Percentiles rank a stretch among this genome's conserved stretches.
phyloP scores from a whole-genome alignment of 2,888 invertebrate species.

The Molanna angustata region DNA sequence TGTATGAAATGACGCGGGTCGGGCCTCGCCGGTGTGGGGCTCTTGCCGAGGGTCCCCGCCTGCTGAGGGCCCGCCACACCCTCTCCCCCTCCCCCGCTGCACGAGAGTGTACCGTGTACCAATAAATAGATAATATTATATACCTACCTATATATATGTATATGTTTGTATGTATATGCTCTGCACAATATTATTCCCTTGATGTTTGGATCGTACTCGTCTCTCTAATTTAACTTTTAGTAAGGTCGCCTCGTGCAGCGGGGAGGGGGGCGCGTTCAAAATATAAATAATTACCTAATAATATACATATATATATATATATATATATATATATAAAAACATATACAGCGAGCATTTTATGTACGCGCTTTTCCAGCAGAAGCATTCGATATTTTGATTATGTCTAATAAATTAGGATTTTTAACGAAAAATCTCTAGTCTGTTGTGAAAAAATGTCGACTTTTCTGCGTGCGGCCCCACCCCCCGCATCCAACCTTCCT shows the following conservation, averaged over 20 bases:
- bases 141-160: no score
- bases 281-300: no score
- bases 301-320: no score
- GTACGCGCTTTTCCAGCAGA: constrained; percentile 60
- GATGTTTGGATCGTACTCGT: constrained; percentile 21
- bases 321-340: no score
- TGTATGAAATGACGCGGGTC: constrained; percentile 59
- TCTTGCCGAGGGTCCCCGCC: constrained; percentile 1
- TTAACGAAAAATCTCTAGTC: constrained; percentile 68
- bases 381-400: constrained; percentile 62
- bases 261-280: constrained; percentile 10
- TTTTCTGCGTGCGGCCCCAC: constrained; percentile 20
- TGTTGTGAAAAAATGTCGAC: constrained; percentile 53
- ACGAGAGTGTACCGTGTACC: constrained; percentile 15
- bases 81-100: constrained; percentile 12
- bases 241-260: constrained; percentile 6
- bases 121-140: no score
- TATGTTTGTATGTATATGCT: no score
- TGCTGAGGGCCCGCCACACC: constrained; percentile 9
- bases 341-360: constrained; percentile 58
- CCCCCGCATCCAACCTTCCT: no score
- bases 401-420: constrained; percentile 48
- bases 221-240: constrained; percentile 14
- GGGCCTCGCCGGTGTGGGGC: constrained; percentile 35
- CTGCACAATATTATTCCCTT: no score